Evolutionary conservation across 2,113 vertebrate species (phyloP).

Genomic region (Stigmatopora nigra): DNA sequence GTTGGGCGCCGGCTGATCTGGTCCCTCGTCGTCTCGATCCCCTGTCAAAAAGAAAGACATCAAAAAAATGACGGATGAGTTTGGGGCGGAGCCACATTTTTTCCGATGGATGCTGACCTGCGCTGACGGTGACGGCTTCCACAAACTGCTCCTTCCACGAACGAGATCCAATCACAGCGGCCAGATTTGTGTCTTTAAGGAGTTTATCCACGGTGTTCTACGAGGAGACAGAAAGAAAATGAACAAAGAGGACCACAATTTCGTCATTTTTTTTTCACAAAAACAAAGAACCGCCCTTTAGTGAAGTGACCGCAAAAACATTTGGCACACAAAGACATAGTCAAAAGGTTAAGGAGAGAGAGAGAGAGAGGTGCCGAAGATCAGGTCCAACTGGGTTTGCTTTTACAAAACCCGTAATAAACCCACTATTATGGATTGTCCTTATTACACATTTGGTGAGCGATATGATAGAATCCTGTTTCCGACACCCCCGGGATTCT

Average conservation of each 20-base stretch:
- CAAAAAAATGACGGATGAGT: neutral
- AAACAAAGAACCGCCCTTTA: no score
- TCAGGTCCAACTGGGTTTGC: neutral
- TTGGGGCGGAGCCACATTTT: neutral
- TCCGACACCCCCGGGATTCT: neutral
- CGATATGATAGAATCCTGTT: neutral
- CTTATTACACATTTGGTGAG: no score
- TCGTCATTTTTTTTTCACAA: neutral
- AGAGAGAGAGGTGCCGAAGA: neutral
- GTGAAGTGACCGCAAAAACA: no score
- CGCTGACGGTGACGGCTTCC: constrained; percentile 84
- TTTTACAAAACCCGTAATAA: neutral
- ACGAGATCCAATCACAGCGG: constrained; percentile 80
- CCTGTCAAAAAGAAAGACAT: constrained; percentile 56
- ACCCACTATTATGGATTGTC: no score
- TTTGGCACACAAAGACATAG: neutral
- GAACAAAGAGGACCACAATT: neutral
- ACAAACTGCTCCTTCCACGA: constrained; percentile 90
- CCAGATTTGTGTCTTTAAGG: constrained; percentile 85
- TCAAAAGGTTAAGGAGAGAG: neutral
- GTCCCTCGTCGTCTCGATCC: constrained; percentile 77
- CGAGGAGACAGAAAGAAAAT: constrained; percentile 7
- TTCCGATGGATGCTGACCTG: constrained; percentile 65
- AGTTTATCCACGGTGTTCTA: constrained; percentile 89
- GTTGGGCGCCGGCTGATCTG: constrained; percentile 73